Evolutionary conservation across 2,113 vertebrate genomes (phyloP).

Genomic region (Castor canadensis): DNA sequence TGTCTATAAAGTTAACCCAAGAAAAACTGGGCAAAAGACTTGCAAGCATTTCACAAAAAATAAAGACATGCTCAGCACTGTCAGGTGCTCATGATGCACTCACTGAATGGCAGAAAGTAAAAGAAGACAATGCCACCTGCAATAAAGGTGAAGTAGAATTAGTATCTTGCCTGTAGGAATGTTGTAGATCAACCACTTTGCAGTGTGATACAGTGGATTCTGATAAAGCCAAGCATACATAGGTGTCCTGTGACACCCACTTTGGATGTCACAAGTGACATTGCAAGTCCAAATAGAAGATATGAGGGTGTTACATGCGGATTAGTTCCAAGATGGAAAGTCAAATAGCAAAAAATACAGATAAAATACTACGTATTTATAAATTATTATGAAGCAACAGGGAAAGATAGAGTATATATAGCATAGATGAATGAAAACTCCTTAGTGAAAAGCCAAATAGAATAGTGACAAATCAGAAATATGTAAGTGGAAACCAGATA

Average conservation of each 20-base stretch:
- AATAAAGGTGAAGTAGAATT: not conserved
- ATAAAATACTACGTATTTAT: not conserved
- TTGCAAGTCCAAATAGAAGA: not conserved
- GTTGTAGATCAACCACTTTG: not conserved
- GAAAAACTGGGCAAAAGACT: not conserved
- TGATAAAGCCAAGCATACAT: not conserved
- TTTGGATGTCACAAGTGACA: not conserved
- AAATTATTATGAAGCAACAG: not conserved
- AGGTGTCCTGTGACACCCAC: not conserved
- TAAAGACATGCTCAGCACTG: not conserved
- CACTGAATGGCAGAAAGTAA: not conserved
- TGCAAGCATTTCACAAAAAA: conserved; percentile 17
- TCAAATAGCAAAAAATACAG: not conserved
- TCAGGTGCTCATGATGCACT: too few species aligned
- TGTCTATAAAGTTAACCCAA: too few species aligned
- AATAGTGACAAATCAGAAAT: not conserved
- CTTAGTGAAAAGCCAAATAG: not conserved
- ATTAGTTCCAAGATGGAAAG: not conserved
- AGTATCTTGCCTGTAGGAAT: not conserved
- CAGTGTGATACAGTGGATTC: not conserved
- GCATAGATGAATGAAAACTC: not conserved
- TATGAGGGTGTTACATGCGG: not conserved
- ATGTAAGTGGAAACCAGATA: not conserved
- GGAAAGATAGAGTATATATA: not conserved
- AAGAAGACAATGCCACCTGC: not conserved